Percentiles rank a stretch among this genome's conserved stretches.
Conservation (phyloP, 2,888 invertebrate species). For the Limnephilus rhombicus region DNA sequence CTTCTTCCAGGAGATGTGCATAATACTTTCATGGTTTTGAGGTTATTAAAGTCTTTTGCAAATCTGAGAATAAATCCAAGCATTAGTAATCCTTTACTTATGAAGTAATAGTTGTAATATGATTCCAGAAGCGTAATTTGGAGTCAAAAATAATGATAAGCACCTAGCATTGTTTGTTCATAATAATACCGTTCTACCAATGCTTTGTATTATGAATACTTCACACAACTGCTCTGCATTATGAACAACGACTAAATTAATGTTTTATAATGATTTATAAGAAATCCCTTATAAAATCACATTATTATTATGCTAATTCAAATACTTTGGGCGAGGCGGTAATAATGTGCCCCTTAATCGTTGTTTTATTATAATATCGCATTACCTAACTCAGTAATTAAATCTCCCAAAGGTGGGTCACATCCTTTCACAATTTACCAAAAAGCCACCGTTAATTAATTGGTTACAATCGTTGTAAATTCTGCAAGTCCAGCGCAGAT, state of each 20-base stretch:
- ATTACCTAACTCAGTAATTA: slow-evolving; percentile 35
- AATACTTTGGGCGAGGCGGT: background rate
- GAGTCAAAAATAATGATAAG: background rate
- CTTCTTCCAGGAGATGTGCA: too few species aligned
- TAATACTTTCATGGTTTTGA: too few species aligned
- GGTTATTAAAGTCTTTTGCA: too few species aligned
- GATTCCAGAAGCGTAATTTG: too few species aligned
- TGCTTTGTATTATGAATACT: background rate
- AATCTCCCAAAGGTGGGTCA: slow-evolving; percentile 38
- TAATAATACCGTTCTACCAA: background rate
- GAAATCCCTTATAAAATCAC: background rate
- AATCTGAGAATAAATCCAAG: too few species aligned
- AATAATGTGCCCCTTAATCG: slow-evolving; percentile 13
- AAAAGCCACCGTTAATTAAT: slow-evolving; percentile 39
- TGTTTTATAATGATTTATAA: background rate
- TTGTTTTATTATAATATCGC: slow-evolving; percentile 25
- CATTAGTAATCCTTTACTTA: too few species aligned
- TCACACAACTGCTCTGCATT: background rate
- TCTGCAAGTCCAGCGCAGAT: slow-evolving; percentile 23
- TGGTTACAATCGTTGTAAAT: slow-evolving; percentile 9
- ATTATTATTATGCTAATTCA: background rate
- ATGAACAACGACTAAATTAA: background rate
- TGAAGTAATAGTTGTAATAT: too few species aligned
- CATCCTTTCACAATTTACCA: slow-evolving; percentile 29
- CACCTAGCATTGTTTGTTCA: background rate